phyloP scores from a whole-genome alignment of 2,888 invertebrate genomes.

The Drosophila paramelanica region DNA sequence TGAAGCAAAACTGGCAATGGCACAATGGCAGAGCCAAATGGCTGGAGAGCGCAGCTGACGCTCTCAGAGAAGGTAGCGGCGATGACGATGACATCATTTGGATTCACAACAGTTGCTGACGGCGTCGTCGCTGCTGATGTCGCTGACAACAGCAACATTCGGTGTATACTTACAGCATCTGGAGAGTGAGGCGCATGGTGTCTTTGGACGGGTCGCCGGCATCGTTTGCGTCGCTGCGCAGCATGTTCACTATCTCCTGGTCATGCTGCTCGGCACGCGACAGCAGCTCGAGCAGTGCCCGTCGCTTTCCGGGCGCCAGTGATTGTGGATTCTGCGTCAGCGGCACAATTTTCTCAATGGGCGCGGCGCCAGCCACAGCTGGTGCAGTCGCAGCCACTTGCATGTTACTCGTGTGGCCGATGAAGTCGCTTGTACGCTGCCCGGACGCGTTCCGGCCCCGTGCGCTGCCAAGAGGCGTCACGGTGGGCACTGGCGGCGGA shows the following conservation, averaged over 20 bases:
- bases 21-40: slow-evolving; percentile 25
- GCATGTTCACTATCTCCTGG: slow-evolving; percentile 43
- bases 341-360: slow-evolving; percentile 27
- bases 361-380: too few relatives aligned
- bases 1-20: slow-evolving; percentile 23
- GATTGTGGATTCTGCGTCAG: slow-evolving; percentile 48
- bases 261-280: slow-evolving; percentile 45
- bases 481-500: slow-evolving; percentile 54
- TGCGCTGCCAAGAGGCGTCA: slow-evolving; percentile 48
- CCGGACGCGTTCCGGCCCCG: slow-evolving; percentile 3
- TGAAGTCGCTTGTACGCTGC: too few relatives aligned
- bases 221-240: slow-evolving; percentile 23
- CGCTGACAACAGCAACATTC: background rate
- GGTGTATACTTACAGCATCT: slow-evolving; percentile 62
- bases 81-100: slow-evolving; percentile 69
- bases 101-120: slow-evolving; percentile 24
- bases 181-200: slow-evolving; percentile 36
- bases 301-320: slow-evolving; percentile 38
- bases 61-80: slow-evolving; percentile 22
- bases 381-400: background rate
- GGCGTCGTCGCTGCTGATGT: slow-evolving; percentile 17
- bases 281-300: slow-evolving; percentile 46
- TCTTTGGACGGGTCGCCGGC: slow-evolving; percentile 33
- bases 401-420: background rate
- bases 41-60: slow-evolving; percentile 38